A percentile compares a stretch with the other conserved stretches of the same genome.
Evolutionary conservation across 1,140 invertebrate species (phyloP).

Genomic region (Camponotus pennsylvanicus): DNA sequence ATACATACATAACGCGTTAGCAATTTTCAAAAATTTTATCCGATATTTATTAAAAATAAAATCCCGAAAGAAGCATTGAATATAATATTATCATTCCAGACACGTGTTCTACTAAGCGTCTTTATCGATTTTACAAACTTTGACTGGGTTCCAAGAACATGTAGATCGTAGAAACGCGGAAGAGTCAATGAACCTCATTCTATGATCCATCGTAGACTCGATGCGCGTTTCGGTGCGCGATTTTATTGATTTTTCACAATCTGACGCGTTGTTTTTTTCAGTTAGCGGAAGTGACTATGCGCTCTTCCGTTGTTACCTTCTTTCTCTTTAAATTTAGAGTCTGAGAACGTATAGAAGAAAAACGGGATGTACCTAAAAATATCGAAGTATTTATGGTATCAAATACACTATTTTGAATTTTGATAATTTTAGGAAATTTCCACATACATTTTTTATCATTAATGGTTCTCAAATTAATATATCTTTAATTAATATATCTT

Average conservation of each 20-base stretch:
- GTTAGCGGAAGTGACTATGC: slow-evolving; percentile 59
- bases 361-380: background rate
- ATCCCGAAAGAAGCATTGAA: background rate
- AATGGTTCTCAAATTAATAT: background rate
- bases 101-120: slow-evolving; percentile 18
- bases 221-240: slow-evolving; percentile 40
- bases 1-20: background rate
- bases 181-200: slow-evolving; percentile 41
- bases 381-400: background rate
- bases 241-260: slow-evolving; percentile 63
- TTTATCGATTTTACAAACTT: slow-evolving; percentile 49
- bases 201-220: slow-evolving; percentile 41
- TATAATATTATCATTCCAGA: background rate
- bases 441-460: background rate
- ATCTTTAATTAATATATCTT: background rate
- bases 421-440: background rate
- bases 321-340: slow-evolving; percentile 54
- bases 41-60: slow-evolving; percentile 13
- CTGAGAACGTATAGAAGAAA: slow-evolving; percentile 2
- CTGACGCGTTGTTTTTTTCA: slow-evolving; percentile 55
- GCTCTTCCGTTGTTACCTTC: background rate
- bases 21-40: slow-evolving; percentile 3
- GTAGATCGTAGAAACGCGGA: slow-evolving; percentile 43
- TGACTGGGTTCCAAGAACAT: slow-evolving; percentile 40
- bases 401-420: background rate